Conservation (phyloP, 2,888 invertebrate species). For the Nycteola revayana region DNA sequence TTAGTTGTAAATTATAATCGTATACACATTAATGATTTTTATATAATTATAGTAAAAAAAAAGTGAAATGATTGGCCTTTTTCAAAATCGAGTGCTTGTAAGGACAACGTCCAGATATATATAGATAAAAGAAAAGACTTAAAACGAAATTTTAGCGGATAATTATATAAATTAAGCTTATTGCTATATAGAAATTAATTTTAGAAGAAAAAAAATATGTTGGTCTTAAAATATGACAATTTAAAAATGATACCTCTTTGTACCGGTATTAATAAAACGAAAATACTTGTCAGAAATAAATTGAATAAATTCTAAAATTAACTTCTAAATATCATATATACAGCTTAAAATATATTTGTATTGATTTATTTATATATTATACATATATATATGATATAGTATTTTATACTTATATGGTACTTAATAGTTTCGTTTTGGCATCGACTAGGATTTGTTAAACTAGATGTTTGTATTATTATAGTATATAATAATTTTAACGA, state of each 20-base stretch:
- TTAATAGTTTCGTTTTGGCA: constrained; percentile 27
- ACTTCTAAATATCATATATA: constrained; percentile 17
- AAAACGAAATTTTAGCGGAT: constrained; percentile 63
- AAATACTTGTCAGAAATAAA: too few relatives aligned
- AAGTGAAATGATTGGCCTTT: constrained; percentile 65
- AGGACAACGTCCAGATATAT: constrained; percentile 66
- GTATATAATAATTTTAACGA: background rate
- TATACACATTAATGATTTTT: constrained; percentile 27
- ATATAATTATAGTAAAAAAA: constrained; percentile 6
- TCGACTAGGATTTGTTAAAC: constrained; percentile 18
- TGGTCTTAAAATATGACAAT: too few relatives aligned
- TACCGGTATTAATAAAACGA: too few relatives aligned
- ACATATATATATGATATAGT: constrained; percentile 23
- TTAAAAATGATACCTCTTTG: too few relatives aligned
- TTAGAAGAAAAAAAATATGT: too few relatives aligned
- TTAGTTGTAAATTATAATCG: constrained; percentile 31
- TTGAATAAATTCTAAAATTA: constrained; percentile 15
- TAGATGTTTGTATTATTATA: constrained; percentile 1
- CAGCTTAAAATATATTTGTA: constrained; percentile 34
- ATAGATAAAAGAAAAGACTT: constrained; percentile 69
- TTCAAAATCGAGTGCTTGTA: constrained; percentile 67
- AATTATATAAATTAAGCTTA: constrained; percentile 36
- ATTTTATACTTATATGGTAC: constrained; percentile 42
- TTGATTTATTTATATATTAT: constrained; percentile 35
- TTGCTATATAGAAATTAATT: background rate